Conservation (phyloP, 2,888 invertebrate species). For the Disparrhopalites patrizii region DNA sequence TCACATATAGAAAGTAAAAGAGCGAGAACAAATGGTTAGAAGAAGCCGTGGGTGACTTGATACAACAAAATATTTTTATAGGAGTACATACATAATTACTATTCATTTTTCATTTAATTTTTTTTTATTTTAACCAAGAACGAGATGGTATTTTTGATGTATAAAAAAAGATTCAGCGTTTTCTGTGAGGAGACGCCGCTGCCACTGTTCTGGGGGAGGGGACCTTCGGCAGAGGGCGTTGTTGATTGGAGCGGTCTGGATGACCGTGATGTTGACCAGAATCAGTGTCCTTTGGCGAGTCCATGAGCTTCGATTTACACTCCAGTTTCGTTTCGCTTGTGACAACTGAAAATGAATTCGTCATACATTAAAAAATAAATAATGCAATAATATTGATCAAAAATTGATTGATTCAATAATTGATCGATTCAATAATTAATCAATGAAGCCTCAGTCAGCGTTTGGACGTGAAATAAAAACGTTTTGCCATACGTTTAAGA, state of each 20-base stretch:
- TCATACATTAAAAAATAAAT: too few species aligned
- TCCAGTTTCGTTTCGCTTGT: constrained; percentile 19
- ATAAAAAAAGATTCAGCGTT: too few species aligned
- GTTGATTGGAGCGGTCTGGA: not conserved
- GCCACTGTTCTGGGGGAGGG: not conserved
- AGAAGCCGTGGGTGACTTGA: too few species aligned
- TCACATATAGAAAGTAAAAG: not conserved
- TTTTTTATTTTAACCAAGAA: not conserved
- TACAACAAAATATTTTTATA: too few species aligned
- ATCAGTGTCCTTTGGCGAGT: not conserved
- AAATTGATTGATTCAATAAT: too few species aligned
- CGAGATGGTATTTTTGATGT: too few species aligned
- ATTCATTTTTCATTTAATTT: not conserved
- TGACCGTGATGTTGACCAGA: not conserved
- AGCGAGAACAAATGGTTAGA: too few species aligned
- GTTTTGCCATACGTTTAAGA: too few species aligned
- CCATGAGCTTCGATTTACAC: constrained; percentile 20
- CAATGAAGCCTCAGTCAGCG: too few species aligned
- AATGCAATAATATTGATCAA: too few species aligned
- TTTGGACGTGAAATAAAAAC: too few species aligned
- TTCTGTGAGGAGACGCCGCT: not conserved
- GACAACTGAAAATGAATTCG: constrained; percentile 9
- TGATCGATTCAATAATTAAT: too few species aligned
- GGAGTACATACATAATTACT: not conserved
- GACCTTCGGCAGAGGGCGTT: not conserved